Base-by-base conservation (phyloP, 1,140 invertebrate genomes). In the Megalonaias nervosa region DNA sequence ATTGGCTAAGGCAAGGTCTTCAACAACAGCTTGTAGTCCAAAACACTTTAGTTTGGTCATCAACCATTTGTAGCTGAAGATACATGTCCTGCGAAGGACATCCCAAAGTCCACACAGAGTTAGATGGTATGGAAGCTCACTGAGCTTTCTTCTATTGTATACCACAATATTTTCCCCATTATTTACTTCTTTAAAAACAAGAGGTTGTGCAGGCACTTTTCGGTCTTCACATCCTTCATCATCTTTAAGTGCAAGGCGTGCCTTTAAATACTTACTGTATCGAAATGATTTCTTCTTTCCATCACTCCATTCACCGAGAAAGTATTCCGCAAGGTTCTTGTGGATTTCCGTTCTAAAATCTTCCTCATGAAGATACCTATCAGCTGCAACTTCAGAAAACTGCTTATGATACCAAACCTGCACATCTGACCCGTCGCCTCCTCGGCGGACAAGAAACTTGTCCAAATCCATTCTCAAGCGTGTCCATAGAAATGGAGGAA, bases 291-390 rank as follows among this genome's bases (percentile, higher is more conserved):
- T 98, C 0, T 96, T 95, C 0, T 95, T 94, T 5, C 97, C 97
- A 48, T 48, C 38, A 17, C 80, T 96, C 97, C 97, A 98, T 75
- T 96, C 97, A 4, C 97, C 97, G 16, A 98, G 90, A 89, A 97
- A 99, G 89, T 99, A 99, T 91, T 99, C 97, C 13, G 97, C 97
- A 79, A 98, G 97, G 91, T 95, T 96, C 1, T 96, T 97, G 88
- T 99, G 97, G 89, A 99, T 98, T 89, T 98, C 97, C 86, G 95
- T 94, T 0, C 95, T 95, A 94, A 97, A 95, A 86, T 97, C 96
- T 93, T 97, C 95, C 87, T 98, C 97, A 87, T 96, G 97, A 89
- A 99, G 98, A 90, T 99, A 99, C 67, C 97, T 91, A 89, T 98
- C 96, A 64, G 94, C 61, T 0, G 79, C 97, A 16, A 74, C 77